phyloP scores from a whole-genome alignment of 1,140 invertebrate species.

The Caenorhabditis inopinata region DNA sequence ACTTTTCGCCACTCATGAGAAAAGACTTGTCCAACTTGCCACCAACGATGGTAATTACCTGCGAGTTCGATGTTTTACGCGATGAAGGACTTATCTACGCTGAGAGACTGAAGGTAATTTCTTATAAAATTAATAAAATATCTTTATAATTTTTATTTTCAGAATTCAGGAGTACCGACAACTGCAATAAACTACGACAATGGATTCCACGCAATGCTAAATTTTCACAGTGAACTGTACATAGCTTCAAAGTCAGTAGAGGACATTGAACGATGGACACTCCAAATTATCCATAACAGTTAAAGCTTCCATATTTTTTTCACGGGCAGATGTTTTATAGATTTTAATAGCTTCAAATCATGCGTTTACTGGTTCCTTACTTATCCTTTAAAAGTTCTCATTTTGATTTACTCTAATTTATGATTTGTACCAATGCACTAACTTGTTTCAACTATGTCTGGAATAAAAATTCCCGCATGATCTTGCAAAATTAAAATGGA shows the following conservation, averaged over 20 bases:
- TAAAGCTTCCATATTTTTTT: background rate
- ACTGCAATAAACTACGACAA: background rate
- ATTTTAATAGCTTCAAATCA: conserved; percentile 13
- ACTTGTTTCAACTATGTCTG: no score
- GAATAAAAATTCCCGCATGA: no score
- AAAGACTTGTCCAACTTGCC: conserved; percentile 33
- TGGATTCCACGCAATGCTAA: conserved; percentile 6
- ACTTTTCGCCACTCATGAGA: conserved; percentile 37
- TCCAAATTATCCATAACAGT: background rate
- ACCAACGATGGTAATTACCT: conserved; percentile 47
- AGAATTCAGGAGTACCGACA: background rate
- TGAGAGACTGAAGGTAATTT: conserved; percentile 26
- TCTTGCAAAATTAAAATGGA: no score
- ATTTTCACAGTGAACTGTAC: background rate
- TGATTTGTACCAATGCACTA: no score
- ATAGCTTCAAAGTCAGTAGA: background rate
- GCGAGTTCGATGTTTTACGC: conserved; percentile 48
- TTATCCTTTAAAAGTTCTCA: no score
- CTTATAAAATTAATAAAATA: no score
- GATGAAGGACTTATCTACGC: conserved; percentile 50
- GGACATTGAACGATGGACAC: conserved; percentile 15
- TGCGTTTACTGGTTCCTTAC: background rate
- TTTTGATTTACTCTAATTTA: no score
- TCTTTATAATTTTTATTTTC: background rate
- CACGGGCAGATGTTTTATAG: background rate